These are phyloP conservation scores for Cisticola juncidis DNA, from an alignment of 2,113 vertebrate genomes.

Conservation along the genomic window DNA sequence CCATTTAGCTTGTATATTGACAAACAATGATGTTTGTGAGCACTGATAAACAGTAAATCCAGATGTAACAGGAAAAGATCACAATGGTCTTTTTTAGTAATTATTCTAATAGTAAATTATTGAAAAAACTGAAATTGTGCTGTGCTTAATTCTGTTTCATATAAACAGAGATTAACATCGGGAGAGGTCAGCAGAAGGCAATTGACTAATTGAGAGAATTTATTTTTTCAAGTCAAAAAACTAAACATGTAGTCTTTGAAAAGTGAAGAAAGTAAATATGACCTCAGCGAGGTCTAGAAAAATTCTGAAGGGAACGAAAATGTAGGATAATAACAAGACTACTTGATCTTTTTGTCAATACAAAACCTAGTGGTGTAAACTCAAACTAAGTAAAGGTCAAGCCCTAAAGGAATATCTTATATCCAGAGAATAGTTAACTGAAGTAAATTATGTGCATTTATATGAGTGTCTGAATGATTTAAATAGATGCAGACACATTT, in stretches of 20 bases:
- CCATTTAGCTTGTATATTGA: background rate
- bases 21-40: background rate
- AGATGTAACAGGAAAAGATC: background rate
- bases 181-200: constrained; percentile 5
- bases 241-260: constrained; percentile 8
- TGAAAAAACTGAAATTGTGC: background rate
- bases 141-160: background rate
- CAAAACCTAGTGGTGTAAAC: background rate
- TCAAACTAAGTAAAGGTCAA: constrained; percentile 4
- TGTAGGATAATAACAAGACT: background rate
- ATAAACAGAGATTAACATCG: background rate
- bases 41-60: background rate
- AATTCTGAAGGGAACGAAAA: constrained; percentile 20
- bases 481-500: constrained; percentile 9
- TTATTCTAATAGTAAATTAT: background rate
- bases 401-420: background rate
- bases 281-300: background rate
- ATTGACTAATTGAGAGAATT: background rate
- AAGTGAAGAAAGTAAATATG: constrained; percentile 24
- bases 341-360: background rate
- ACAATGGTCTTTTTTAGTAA: background rate
- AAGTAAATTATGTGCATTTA: constrained; percentile 40
- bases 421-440: background rate
- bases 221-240: constrained; percentile 9
- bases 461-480: constrained; percentile 17